Base-by-base conservation (phyloP, 2,113 vertebrate genomes). In the Callaeas wilsoni region DNA sequence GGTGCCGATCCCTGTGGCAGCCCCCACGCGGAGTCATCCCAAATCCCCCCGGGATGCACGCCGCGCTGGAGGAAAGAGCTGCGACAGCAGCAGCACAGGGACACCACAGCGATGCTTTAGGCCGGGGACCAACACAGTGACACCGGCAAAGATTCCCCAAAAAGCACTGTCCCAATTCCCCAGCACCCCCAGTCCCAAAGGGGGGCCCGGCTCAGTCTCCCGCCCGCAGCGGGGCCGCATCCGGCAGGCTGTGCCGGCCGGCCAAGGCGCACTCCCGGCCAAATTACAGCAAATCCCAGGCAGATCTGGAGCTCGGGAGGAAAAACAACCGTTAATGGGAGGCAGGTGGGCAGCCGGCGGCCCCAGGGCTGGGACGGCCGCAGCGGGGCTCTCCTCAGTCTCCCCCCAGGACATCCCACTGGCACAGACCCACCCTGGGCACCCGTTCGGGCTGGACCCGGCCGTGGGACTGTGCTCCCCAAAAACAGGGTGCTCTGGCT, bases 231-330 rank as follows among this genome's bases (percentile, higher is more conserved):
- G 32, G 88, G 91, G 89, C 89, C 18, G 87, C 89, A 95, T 94
- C 96, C 81, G 93, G 96, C 89, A 32, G 69, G 76, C 84, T 60
- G 41, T 6, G 84, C 91, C 37, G 95, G 90, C 74, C 18, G 25
- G 94, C 92, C 90, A 84, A 95, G 90, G 46, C 39, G 35, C 18
- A 20, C 47, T 89, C 89, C 67, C 47, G 39, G 93, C 95, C 94
- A 90, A 92, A 94, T 95, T 84, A 93, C 94, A 87, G 96, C 93
- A 96, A 92, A 96, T 87, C 80, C 91, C 82, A 27, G 87, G 91
- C 95, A 84, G 93, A 89, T 77, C 89, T 91, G 91, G 89, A 92
- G 94, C 96, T 95, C 49, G 80, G 80, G 50, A 93, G 80, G 87
- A 89, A 82, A 93, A 85, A 95, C 86, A 94, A 92, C 62, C 74